Evolutionary conservation across 2,888 invertebrate species (phyloP), one percentile per base, ranked within the genome.

Genomic region (Uropetala carovei): DNA sequence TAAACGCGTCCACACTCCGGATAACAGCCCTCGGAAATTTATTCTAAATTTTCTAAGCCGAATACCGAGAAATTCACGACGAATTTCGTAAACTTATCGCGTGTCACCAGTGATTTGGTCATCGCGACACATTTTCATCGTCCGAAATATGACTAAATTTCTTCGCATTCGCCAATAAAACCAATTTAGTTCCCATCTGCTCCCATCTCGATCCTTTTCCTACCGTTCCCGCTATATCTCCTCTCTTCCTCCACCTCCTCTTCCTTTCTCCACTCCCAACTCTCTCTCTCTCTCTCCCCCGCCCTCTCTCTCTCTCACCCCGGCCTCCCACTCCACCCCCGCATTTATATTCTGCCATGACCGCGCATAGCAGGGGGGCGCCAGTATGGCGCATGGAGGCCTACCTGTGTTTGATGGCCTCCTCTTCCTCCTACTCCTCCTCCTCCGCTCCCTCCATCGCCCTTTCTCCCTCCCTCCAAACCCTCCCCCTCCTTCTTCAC

Each of bases 401-500:
- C 89, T 89, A 89, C 89, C 89, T 89, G 89, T 86, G 86, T 85
- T 89, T 89, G 89, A 89, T 89, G 89, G 89, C 89, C 89, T 58
- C 59, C 58, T 43, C n/a, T n/a, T 16, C 58, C 59, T 43, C 43
- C 43, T 43, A 43, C 60, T 14, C 57, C 57, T 22, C 84, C 56
- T 56, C 84, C 57, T 58, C 68, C 86, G 16, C 86, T 60, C 59
- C 43, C 4, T 16, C 64, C 89, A 43, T 64, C 64, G 89, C 89
- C 64, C 89, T 64, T 64, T 30, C 89, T 64, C 89, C 64, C 22
- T 57, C 18, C 22, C 85, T 58, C 57, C 43, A 57, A 18, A 68
- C 30, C 27, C 27, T 30, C 60, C 58, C 85, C 56, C 85, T 13
- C 30, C 68, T 30, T 13, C 86, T 27, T 60, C 43, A 5, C 9